phyloP scores from a whole-genome alignment of 2,113 vertebrate genomes.

The Falco punctatus region DNA sequence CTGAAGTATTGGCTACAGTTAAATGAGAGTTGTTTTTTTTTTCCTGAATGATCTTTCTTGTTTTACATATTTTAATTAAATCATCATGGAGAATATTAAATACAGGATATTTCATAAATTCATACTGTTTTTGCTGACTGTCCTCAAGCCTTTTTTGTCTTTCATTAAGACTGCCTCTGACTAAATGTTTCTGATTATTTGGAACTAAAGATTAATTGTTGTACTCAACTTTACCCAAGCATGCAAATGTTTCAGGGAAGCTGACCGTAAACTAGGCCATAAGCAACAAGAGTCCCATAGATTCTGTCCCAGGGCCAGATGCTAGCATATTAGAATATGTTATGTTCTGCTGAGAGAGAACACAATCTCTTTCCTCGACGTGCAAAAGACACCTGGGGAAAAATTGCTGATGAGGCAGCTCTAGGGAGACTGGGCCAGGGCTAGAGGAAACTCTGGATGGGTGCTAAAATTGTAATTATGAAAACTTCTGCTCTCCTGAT shows the following conservation, averaged over 20 bases:
- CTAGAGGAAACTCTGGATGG: not conserved
- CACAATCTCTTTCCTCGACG: not conserved
- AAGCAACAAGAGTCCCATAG: not conserved
- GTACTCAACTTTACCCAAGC: slow-evolving; percentile 16
- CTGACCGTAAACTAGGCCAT: not conserved
- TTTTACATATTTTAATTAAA: slow-evolving; percentile 1
- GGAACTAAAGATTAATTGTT: slow-evolving; percentile 21
- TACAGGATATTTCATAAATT: not conserved
- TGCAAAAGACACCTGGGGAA: not conserved
- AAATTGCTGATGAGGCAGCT: not conserved
- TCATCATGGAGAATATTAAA: not conserved
- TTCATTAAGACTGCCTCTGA: not conserved
- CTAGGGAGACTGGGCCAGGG: not conserved
- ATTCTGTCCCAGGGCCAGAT: not conserved
- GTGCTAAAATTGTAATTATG: not conserved
- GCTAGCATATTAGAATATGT: not conserved
- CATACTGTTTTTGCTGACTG: not conserved
- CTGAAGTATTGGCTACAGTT: not conserved
- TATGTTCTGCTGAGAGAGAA: not conserved
- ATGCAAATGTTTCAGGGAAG: slow-evolving; percentile 28
- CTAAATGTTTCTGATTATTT: slow-evolving; percentile 32
- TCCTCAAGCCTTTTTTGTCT: not conserved
- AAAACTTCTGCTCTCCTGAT: not conserved
- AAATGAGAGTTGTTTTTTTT: not conserved
- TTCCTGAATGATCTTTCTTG: not conserved